Conservation (phyloP, 2,888 invertebrate species). For the Alentia gelatinosa region DNA sequence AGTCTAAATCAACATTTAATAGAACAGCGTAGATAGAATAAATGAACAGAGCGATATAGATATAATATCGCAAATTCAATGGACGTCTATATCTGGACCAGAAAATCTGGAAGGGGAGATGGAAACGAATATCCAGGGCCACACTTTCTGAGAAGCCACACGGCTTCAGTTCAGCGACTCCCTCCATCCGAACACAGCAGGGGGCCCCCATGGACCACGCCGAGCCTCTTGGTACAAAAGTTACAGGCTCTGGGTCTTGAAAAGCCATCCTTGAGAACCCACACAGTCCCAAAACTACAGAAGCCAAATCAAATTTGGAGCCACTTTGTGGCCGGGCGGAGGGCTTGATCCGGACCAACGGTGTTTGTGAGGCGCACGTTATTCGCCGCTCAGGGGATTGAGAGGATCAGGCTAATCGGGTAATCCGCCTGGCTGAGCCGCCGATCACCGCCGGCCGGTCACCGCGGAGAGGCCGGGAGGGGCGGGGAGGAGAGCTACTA, state of each 20-base stretch:
- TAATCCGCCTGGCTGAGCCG: conserved; percentile 29
- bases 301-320: conserved; percentile 15
- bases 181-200: too few relatives aligned
- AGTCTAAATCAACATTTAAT: too few relatives aligned
- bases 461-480: neutral
- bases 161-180: too few relatives aligned
- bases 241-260: neutral
- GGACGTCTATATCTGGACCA: too few relatives aligned
- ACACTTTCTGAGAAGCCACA: too few relatives aligned
- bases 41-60: too few relatives aligned
- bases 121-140: too few relatives aligned
- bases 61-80: too few relatives aligned
- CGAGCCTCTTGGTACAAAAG: too few relatives aligned
- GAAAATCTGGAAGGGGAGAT: too few relatives aligned
- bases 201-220: too few relatives aligned
- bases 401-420: conserved; percentile 32
- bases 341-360: neutral
- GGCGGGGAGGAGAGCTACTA: neutral
- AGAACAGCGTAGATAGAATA: too few relatives aligned
- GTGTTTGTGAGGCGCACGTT: neutral
- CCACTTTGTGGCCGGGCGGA: neutral
- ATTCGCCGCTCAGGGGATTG: neutral
- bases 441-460: neutral
- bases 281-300: neutral
- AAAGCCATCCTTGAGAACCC: neutral